Percentiles rank a stretch among this genome's conserved stretches.
These are phyloP conservation scores for Camelus bactrianus DNA, from an alignment of 2,113 vertebrate species.

Conservation along the genomic window DNA sequence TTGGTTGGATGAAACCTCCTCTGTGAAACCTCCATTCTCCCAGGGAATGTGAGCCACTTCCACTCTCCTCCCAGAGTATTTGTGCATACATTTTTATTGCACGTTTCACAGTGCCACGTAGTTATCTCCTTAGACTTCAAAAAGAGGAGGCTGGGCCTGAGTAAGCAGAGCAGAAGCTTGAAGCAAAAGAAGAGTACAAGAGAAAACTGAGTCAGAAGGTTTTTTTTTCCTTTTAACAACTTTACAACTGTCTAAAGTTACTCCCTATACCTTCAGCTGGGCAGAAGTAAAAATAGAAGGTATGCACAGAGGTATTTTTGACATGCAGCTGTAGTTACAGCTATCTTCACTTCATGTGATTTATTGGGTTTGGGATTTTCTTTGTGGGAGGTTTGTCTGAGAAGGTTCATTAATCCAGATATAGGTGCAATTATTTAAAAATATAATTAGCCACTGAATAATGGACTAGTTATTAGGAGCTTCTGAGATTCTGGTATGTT, in stretches of 20 bases:
- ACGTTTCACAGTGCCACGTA: background rate
- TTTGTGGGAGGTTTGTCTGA: background rate
- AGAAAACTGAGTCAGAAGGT: background rate
- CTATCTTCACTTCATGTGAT: background rate
- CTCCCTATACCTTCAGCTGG: conserved; percentile 15
- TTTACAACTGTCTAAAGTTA: background rate
- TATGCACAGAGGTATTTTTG: background rate
- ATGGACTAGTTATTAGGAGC: background rate
- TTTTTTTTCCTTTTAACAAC: background rate
- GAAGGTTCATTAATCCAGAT: background rate
- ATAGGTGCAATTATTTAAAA: conserved; percentile 23
- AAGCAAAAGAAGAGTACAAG: background rate
- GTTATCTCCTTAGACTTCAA: background rate
- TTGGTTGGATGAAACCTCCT: background rate
- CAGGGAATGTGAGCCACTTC: background rate
- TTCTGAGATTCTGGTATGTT: background rate
- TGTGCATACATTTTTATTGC: background rate
- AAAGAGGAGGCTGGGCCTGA: background rate
- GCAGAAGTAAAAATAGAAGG: conserved; percentile 21
- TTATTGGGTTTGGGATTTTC: background rate
- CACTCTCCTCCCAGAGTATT: background rate
- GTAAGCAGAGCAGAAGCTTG: background rate
- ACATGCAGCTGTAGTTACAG: background rate
- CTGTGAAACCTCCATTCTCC: conserved; percentile 31
- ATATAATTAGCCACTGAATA: background rate